A percentile compares a stretch with the other conserved stretches of the same genome.
Evolutionary conservation across 2,888 invertebrate genomes (phyloP).

Genomic region (Oscheius sp.): DNA sequence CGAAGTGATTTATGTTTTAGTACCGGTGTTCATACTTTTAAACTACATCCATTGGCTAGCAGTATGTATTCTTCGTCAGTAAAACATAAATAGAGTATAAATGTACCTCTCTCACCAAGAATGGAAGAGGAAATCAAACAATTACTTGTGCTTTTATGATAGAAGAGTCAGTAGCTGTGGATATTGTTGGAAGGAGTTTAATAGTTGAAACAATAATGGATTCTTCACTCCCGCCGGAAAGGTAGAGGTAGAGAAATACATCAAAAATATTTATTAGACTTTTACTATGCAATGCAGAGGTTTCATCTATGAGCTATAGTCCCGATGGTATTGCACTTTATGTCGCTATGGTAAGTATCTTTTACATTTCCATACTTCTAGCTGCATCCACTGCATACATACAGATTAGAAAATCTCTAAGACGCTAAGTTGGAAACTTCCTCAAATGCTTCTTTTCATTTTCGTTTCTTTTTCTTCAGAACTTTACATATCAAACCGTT

Average conservation of each 20-base stretch:
- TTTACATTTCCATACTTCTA: no score
- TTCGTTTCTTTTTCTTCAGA: no score
- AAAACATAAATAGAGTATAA: not conserved
- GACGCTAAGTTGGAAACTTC: no score
- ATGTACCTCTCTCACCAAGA: slow-evolving; percentile 8
- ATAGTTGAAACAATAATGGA: slow-evolving; percentile 15
- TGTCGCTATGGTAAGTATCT: slow-evolving; percentile 15
- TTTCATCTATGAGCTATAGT: slow-evolving; percentile 13
- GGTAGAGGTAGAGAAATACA: not conserved
- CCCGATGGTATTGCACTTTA: slow-evolving; percentile 22
- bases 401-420: no score
- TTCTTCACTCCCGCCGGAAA: slow-evolving; percentile 9
- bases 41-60: slow-evolving; percentile 23
- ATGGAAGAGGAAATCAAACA: slow-evolving; percentile 1
- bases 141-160: slow-evolving; percentile 14
- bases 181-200: slow-evolving; percentile 19
- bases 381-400: no score
- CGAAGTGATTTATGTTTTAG: slow-evolving; percentile 32
- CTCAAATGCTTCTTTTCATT: no score
- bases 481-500: no score
- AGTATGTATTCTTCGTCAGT: not conserved
- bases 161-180: slow-evolving; percentile 9
- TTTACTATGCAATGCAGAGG: slow-evolving; percentile 21
- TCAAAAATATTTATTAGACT: slow-evolving; percentile 1
- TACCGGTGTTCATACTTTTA: slow-evolving; percentile 31